Percentiles rank a stretch among this genome's conserved stretches.
phyloP scores from a whole-genome alignment of 2,113 vertebrate genomes.

The Odobenus rosmarus region DNA sequence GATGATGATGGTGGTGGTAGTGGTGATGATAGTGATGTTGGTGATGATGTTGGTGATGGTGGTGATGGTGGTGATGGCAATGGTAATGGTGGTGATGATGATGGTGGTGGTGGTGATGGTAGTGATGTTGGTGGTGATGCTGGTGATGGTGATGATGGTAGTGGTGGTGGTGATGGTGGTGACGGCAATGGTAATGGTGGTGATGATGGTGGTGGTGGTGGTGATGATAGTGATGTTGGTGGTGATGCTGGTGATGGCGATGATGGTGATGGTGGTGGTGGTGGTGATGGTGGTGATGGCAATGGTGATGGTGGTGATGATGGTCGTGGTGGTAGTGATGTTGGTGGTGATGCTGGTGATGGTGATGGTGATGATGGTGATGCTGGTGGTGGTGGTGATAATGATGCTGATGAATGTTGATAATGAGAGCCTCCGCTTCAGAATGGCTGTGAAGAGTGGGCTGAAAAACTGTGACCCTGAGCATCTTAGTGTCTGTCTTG shows the following conservation, averaged over 20 bases:
- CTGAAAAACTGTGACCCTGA: neutral
- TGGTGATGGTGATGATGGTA: accelerated
- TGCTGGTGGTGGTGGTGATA: neutral
- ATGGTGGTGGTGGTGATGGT: accelerated
- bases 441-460: neutral
- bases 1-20: accelerated
- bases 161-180: accelerated
- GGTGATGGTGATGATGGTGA: accelerated
- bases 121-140: accelerated
- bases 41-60: accelerated
- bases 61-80: accelerated
- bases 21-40: accelerated
- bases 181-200: accelerated
- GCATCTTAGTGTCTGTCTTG: neutral
- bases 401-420: neutral
- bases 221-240: accelerated
- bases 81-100: neutral
- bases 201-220: neutral
- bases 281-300: accelerated
- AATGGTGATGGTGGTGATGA: accelerated
- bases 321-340: accelerated
- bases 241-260: accelerated
- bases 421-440: neutral
- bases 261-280: accelerated
- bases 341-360: accelerated